Evolutionary conservation across 92 coral and sea anemone species (phyloP).

Genomic region (Umimayanthus chanpuru): DNA sequence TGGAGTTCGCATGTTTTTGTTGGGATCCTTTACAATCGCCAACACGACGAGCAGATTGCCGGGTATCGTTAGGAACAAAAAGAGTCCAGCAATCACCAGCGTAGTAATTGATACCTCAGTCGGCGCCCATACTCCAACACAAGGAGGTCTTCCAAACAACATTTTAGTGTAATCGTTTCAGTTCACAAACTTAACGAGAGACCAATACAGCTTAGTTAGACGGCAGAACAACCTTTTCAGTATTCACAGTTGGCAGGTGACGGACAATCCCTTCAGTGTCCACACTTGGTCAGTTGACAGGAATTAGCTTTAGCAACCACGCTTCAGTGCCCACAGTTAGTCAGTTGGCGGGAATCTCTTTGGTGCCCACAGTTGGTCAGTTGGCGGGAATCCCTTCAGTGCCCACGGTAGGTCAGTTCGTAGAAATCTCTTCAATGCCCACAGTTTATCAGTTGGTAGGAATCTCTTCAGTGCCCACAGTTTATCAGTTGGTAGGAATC

Average conservation of each 20-base stretch:
- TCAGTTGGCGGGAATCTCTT: not conserved
- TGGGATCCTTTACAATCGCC: slow-evolving; percentile 74
- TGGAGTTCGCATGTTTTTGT: slow-evolving; percentile 78
- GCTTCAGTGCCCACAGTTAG: not conserved
- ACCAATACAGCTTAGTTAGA: not conserved
- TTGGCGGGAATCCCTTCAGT: not conserved
- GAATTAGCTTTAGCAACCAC: not conserved
- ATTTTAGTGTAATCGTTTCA: slow-evolving; percentile 12
- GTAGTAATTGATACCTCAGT: slow-evolving; percentile 71
- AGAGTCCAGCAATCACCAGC: slow-evolving; percentile 63
- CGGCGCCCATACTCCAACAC: slow-evolving; percentile 81
- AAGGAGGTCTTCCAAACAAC: slow-evolving; percentile 79
- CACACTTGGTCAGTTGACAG: not conserved
- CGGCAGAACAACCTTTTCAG: not conserved
- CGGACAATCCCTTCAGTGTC: not conserved
- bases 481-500: not conserved
- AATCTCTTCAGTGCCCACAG: not conserved
- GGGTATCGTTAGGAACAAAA: slow-evolving; percentile 75
- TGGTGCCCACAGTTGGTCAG: not conserved
- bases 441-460: not conserved
- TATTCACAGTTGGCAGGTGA: not conserved
- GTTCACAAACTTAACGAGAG: not conserved
- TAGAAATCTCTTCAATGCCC: not conserved
- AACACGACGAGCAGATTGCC: slow-evolving; percentile 78
- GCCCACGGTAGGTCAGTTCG: not conserved